Evolutionary conservation across 2,113 vertebrate genomes (phyloP), one percentile per base, ranked within the genome.

Genomic region (Mormyrus lacerda): DNA sequence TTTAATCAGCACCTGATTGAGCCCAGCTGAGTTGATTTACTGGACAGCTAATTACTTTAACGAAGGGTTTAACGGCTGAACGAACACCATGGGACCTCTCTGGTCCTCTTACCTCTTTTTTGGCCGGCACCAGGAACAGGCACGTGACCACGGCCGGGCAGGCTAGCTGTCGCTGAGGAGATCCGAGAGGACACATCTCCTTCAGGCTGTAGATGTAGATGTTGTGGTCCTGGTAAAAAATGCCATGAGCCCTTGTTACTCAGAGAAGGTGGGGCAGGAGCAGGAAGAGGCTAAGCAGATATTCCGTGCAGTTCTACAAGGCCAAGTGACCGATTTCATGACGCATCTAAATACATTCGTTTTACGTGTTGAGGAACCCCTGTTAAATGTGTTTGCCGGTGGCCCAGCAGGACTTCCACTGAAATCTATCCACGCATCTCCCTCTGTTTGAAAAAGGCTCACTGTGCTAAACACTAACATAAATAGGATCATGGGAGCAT

Each of bases 141-240:
- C 97, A 99, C 91, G 97, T 99, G 92, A 99, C 97, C 0, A 97
- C 55, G 0, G 97, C 96, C 0, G 98, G 98, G 86, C 97, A 98
- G 91, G 97, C 97, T 89, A 99, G 91, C 15, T 94, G 94, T 88
- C 93, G 97, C 89, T 97, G 97, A 0, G 98, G 98, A 3, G 93
- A 92, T 88, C 95, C 98, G 24, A 99, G 93, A 4, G 98, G 98
- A 91, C 98, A 99, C 98, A 99, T 99, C 92, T 98, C 98, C 94
- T 98, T 98, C 91, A 99, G 95, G 19, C 94, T 96, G 87, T 98
- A 99, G 92, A 99, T 96, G 86, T 97, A 97, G 90, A 99, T 96
- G 91, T 99, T 97, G 92, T 99, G 98, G 90, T 99, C 98, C 98
- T 99, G 79, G 0, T 1, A 58, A 58, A 90, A 15, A 61, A 24